Evolutionary conservation across 2,113 vertebrate species (phyloP).

Genomic region (Antennarius striatus): DNA sequence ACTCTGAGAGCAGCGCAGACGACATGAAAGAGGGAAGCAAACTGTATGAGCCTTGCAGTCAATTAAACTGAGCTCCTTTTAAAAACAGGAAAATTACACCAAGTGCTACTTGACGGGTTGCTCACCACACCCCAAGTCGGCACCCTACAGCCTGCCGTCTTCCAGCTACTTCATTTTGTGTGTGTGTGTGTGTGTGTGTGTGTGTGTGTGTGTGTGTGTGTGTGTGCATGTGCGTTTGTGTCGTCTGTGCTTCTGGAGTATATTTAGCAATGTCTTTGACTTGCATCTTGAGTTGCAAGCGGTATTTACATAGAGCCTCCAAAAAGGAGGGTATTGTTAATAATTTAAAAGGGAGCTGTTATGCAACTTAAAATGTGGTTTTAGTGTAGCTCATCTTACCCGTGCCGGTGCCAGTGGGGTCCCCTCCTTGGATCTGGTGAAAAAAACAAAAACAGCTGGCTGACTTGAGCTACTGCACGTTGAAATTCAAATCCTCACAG

Average conservation of each 20-base stretch:
- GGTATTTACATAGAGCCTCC: slow-evolving; percentile 36
- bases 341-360: slow-evolving; percentile 40
- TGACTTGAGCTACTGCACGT: neutral
- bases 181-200: slow-evolving; percentile 7
- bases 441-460: slow-evolving; percentile 12
- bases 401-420: slow-evolving; percentile 94
- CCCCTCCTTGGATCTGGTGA: slow-evolving; percentile 94
- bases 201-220: neutral
- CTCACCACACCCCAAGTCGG: slow-evolving; percentile 8
- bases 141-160: neutral
- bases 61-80: slow-evolving; percentile 13
- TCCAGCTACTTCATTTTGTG: slow-evolving; percentile 9
- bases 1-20: slow-evolving; percentile 19
- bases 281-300: slow-evolving; percentile 19
- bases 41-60: slow-evolving; percentile 2
- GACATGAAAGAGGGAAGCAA: slow-evolving; percentile 27
- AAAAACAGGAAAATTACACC: slow-evolving; percentile 28
- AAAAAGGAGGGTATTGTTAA: slow-evolving; percentile 54
- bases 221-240: neutral
- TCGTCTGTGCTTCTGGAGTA: slow-evolving; percentile 23
- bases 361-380: slow-evolving; percentile 30
- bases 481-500: neutral
- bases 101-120: slow-evolving; percentile 12
- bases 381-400: slow-evolving; percentile 76
- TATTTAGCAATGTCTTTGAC: slow-evolving; percentile 58